Evolutionary conservation across 2,888 invertebrate genomes (phyloP), one percentile per base, ranked within the genome.

Genomic region (Cataglyphis livida): DNA sequence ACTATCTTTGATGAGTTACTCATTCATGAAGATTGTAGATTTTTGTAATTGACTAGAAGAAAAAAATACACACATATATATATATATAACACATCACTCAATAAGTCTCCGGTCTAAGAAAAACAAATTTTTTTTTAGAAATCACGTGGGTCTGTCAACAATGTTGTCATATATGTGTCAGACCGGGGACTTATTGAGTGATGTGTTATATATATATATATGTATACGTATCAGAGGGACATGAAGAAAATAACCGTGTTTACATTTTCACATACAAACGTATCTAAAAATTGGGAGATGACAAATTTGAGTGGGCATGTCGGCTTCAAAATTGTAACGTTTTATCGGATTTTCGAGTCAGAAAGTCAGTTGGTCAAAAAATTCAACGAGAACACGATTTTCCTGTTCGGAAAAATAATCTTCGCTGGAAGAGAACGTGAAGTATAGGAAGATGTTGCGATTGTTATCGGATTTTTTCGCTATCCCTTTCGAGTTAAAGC

Each of bases 1-100:
- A 64, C n/a, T 75, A 25, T 41, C 28, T 64, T n/a, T 38, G n/a
- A 12, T 28, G 57, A 76, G 35, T 66, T 76, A 65, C 15, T 61
- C 28, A 15, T 25, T 68, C 44, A 44, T 71, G 35, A 51, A 64
- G 81, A 81, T 41, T 15, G 51, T 18, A 25, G 38, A 51, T 38
- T 75, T 44, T 21, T 38, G 6, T 18, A 18, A 21, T 10, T 32
- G 21, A 44, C 3, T 21, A 15, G 28, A 70, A 59, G 48, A 48
- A 18, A 48, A 48, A 48, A 15, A 48, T 4, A 48, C 18, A 44
- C 15, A 32, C 1, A 32, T 0, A 32, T 0, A 32, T 6, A 41
- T 12, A 41, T 41, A 41, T 41, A 12, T 41, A 41, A 32, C 5
- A 21, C 21, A 21, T 21, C 21, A 21, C 21, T 21, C 21, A 21